A percentile compares a stretch with the other conserved stretches of the same genome.
phyloP scores from a whole-genome alignment of 2,888 invertebrate genomes.

The Cryptocheilus praepositus region DNA sequence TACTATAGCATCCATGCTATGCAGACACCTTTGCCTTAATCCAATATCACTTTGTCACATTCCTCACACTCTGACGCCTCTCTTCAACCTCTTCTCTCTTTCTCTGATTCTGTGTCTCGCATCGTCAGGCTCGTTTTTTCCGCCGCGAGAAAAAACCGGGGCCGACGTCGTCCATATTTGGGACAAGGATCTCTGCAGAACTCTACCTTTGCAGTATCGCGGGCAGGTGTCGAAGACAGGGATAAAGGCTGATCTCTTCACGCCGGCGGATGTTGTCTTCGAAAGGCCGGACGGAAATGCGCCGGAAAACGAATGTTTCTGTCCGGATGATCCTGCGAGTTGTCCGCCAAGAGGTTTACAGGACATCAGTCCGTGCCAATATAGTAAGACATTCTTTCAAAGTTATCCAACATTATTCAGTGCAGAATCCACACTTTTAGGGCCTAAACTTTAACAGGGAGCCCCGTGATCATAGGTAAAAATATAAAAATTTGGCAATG shows the following conservation, averaged over 20 bases:
- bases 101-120: neutral
- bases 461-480: too few species aligned
- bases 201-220: slow-evolving; percentile 84
- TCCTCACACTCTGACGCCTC: too few species aligned
- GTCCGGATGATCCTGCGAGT: slow-evolving; percentile 80
- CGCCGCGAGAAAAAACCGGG: slow-evolving; percentile 80
- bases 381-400: slow-evolving; percentile 78
- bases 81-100: neutral
- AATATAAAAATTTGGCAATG: too few species aligned
- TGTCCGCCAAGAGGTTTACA: slow-evolving; percentile 87
- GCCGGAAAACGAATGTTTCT: slow-evolving; percentile 83
- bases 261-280: slow-evolving; percentile 83
- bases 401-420: too few species aligned
- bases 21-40: too few species aligned
- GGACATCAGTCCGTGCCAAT: slow-evolving; percentile 92
- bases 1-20: too few species aligned
- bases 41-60: too few species aligned
- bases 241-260: slow-evolving; percentile 84
- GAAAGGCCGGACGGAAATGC: slow-evolving; percentile 76
- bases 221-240: slow-evolving; percentile 83
- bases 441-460: too few species aligned
- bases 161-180: slow-evolving; percentile 85
- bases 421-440: too few species aligned
- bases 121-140: slow-evolving; percentile 85
- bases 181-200: slow-evolving; percentile 91